Evolutionary conservation across 2,797 vertebrate species (phyloP).

Genomic region (Chloroceryle inda): DNA sequence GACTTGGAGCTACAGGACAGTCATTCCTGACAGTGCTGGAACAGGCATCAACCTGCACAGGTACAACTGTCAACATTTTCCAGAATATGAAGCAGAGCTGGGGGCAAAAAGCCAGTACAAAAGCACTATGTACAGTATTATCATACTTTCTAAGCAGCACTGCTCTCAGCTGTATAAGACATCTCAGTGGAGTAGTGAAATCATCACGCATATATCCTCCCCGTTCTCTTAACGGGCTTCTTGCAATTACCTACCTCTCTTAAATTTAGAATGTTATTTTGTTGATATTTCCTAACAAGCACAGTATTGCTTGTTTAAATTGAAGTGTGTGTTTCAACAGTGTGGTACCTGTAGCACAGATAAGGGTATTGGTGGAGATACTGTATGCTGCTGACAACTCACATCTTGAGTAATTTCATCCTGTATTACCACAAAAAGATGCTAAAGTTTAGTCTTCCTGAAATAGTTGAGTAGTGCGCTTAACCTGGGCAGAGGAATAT

Average conservation of each 20-base stretch:
- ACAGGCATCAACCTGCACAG: not conserved
- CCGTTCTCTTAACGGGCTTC: not conserved
- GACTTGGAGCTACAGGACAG: not conserved
- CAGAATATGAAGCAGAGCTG: not conserved
- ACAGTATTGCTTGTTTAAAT: not conserved
- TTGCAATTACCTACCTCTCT: not conserved
- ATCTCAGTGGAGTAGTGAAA: not conserved
- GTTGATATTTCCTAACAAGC: not conserved
- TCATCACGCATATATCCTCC: not conserved
- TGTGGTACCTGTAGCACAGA: not conserved
- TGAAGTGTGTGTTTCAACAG: not conserved
- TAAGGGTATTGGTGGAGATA: not conserved
- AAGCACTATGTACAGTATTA: not conserved
- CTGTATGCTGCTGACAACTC: not conserved
- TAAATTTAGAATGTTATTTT: not conserved
- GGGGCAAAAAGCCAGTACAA: not conserved
- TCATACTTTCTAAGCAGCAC: not conserved
- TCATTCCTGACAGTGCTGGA: not conserved
- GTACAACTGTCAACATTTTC: not conserved
- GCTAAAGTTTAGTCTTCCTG: not conserved
- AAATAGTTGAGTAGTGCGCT: not conserved
- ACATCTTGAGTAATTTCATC: not conserved
- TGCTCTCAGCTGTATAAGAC: not conserved
- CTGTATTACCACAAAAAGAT: not conserved
- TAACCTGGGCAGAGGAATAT: not conserved